phyloP scores from a whole-genome alignment of 2,113 vertebrate species.

The Thymallus thymallus region DNA sequence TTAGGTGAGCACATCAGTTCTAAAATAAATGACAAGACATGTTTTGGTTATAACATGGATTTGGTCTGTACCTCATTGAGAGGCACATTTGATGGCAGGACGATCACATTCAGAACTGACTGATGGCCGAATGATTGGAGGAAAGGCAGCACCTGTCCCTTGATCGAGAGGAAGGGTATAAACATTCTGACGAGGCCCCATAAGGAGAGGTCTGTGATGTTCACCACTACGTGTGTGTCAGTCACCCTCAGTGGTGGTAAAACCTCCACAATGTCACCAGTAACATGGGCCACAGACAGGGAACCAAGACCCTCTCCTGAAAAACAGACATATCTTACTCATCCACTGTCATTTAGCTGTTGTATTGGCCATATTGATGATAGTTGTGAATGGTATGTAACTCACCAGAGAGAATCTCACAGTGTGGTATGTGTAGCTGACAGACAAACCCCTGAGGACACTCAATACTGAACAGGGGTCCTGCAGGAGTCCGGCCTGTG shows the following conservation, averaged over 20 bases:
- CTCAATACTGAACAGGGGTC: conserved; percentile 38
- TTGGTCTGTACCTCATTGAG: neutral
- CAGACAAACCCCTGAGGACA: conserved; percentile 24
- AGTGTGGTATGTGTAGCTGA: conserved; percentile 52
- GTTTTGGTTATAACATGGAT: neutral
- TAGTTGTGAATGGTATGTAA: neutral
- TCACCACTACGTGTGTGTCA: conserved; percentile 15
- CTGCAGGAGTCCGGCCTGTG: conserved; percentile 22
- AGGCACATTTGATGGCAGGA: neutral
- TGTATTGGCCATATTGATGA: neutral
- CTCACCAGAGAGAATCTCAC: conserved; percentile 36
- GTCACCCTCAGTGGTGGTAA: conserved; percentile 24
- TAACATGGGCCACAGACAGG: conserved; percentile 35
- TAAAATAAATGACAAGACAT: neutral
- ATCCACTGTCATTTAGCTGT: neutral
- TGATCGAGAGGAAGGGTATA: neutral
- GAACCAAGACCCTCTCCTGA: neutral
- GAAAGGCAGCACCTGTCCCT: conserved; percentile 33
- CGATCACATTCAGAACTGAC: neutral
- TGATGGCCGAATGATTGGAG: neutral
- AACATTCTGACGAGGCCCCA: conserved; percentile 28
- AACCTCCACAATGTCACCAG: conserved; percentile 18
- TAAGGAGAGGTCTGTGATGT: conserved; percentile 4
- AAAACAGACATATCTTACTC: conserved; percentile 3
- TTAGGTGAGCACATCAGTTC: neutral